Conservation (phyloP, 2,797 vertebrate genomes). For the Garrulus glandarius region DNA sequence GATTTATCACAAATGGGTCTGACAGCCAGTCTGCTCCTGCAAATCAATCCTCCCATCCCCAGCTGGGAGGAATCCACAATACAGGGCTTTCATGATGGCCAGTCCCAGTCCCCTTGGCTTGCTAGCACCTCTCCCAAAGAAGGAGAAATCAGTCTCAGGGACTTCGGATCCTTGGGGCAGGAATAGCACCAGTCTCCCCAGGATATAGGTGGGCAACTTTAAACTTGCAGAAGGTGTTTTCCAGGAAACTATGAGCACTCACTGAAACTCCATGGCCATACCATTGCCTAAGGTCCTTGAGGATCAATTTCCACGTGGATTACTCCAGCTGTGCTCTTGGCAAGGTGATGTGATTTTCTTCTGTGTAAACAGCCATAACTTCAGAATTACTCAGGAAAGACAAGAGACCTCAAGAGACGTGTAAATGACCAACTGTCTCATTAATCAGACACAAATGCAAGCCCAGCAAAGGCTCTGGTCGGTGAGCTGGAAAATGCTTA, state of each 20-base stretch:
- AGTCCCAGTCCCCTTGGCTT: background rate
- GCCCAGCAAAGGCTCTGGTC: conserved; percentile 34
- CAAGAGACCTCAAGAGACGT: conserved; percentile 58
- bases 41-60: background rate
- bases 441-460: conserved; percentile 58
- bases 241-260: background rate
- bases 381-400: conserved; percentile 46
- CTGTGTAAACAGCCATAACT: conserved; percentile 31
- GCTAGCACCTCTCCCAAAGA: background rate
- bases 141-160: background rate
- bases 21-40: background rate
- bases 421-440: conserved; percentile 53
- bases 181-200: background rate
- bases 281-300: conserved; percentile 1
- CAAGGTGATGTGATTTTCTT: background rate
- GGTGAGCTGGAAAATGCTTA: conserved; percentile 52
- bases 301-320: background rate
- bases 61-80: background rate
- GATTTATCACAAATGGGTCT: conserved; percentile 22
- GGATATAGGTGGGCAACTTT: background rate
- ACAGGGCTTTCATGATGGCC: fast-evolving
- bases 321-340: background rate
- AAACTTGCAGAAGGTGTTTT: background rate
- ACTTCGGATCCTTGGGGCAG: fast-evolving
- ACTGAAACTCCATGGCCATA: background rate